Evolutionary conservation across 2,113 vertebrate species (phyloP).

Genomic region (Etia nguti): DNA sequence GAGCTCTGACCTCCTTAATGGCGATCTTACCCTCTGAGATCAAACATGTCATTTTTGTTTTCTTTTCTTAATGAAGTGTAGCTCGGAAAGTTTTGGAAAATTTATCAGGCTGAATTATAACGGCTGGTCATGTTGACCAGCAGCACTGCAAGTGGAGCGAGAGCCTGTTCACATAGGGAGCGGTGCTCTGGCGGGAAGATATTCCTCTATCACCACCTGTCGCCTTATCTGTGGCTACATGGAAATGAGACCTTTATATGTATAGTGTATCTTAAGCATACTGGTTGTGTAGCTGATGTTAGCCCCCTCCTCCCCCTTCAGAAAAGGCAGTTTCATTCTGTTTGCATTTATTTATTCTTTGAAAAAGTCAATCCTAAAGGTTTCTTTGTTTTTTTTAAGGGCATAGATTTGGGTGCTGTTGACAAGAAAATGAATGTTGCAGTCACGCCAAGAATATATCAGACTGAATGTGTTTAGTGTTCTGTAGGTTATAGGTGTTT

Average conservation of each 20-base stretch:
- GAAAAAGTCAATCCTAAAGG: background rate
- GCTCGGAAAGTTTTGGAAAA: background rate
- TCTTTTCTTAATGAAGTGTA: background rate
- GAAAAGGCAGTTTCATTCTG: background rate
- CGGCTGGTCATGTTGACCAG: background rate
- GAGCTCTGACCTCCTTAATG: background rate
- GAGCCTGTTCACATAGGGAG: background rate
- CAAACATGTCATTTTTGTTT: background rate
- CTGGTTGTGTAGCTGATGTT: background rate
- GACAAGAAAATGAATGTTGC: background rate
- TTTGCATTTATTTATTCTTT: background rate
- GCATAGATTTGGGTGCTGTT: background rate
- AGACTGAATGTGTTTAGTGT: background rate
- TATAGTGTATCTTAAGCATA: background rate
- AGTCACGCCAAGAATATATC: background rate
- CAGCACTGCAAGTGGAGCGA: background rate
- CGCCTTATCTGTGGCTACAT: conserved; percentile 31
- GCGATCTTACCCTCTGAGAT: background rate
- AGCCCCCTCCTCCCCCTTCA: background rate
- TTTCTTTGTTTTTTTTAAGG: background rate
- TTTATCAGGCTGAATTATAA: background rate
- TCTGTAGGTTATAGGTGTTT: background rate
- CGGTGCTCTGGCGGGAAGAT: background rate
- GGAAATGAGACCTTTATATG: conserved; percentile 28
- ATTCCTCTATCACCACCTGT: conserved; percentile 12